Evolutionary conservation across 1,140 invertebrate genomes (phyloP), one percentile per base, ranked within the genome.

Genomic region (Brachystomella parvula): DNA sequence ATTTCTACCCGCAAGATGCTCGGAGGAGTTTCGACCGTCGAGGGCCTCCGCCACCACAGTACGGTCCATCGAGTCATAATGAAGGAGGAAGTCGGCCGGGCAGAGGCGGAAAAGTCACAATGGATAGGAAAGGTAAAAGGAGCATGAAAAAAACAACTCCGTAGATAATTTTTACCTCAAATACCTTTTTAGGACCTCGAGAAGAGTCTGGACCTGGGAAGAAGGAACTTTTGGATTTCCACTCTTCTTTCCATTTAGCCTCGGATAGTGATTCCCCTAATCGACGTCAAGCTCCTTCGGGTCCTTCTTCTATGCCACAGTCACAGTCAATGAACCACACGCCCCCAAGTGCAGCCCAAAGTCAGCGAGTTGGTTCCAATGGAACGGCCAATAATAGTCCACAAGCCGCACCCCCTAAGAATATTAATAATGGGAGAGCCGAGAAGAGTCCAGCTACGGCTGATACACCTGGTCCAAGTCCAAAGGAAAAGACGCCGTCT

Each of bases 1-100:
- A 49, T 32, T 44, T 29, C n/a, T 67, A 72, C 61, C 70, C 69
- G 47, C 63, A 67, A 19, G 49, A 67, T 47, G 47, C 53, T 9
- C 31, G 64, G 2, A 19, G 65, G 6, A 9, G 61, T 32, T 30
- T 62, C 47, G 58, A 64, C 39, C 60, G 63, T 30, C 47, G 47
- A 1, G n/a, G 60, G 1, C 30, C 66, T 19, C 57, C 61, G 21
- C 66, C 47, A n/a, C 39, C 61, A 3, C 70, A 63, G 29, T 63
- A 68, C 33, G 64, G 68, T 19, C 62, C 35, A 29, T n/a, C n/a
- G 9, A 57, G n/a, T 29, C n/a, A 57, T 24, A n/a, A 26, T 21
- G 44, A 30, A 3, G 32, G 61, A 58, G 33, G 61, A 12, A 12
- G 67, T 29, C 39, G 56, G 49, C 61, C 47, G 21, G 61, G 64